These are phyloP conservation scores for Scaptomyza montana DNA, from an alignment of 1,140 invertebrate species.

Conservation along the genomic window DNA sequence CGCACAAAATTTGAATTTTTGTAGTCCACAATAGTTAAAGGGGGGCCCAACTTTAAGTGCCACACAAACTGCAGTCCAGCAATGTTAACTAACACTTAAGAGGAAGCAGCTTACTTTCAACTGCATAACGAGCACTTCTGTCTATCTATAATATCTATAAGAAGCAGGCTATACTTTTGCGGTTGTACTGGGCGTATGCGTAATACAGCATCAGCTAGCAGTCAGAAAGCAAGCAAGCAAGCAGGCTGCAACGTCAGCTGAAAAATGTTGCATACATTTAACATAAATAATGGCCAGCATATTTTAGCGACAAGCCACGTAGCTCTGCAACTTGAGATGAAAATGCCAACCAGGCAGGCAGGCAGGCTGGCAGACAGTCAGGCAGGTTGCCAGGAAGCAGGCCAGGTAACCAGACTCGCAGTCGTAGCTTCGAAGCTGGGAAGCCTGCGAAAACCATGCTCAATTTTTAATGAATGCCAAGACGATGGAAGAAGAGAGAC, in stretches of 20 bases:
- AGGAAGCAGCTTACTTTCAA: conserved; percentile 13
- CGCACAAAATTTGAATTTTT: conserved; percentile 42
- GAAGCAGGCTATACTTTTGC: conserved; percentile 18
- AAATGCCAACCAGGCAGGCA: conserved; percentile 13
- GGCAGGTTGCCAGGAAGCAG: conserved; percentile 2
- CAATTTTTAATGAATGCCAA: conserved; percentile 50
- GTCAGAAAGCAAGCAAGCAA: conserved; percentile 6
- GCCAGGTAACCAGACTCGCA: conserved; percentile 13
- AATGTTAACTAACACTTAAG: conserved; percentile 41
- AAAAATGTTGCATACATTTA: conserved; percentile 53
- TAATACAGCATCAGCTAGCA: conserved; percentile 18
- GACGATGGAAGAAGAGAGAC: not conserved
- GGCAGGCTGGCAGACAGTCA: not conserved
- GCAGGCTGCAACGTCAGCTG: conserved; percentile 23
- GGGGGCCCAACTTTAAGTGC: conserved; percentile 35
- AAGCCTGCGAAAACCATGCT: conserved; percentile 17
- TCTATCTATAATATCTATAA: conserved; percentile 31
- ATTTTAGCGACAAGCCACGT: conserved; percentile 26
- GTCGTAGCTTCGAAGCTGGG: conserved; percentile 3
- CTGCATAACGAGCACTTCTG: conserved; percentile 18
- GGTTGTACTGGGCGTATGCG: conserved; percentile 34
- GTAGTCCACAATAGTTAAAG: conserved; percentile 20
- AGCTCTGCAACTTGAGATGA: conserved; percentile 22
- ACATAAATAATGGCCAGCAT: conserved; percentile 61
- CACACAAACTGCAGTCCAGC: conserved; percentile 30